phyloP scores from a whole-genome alignment of 1,140 invertebrate species.

The Solenopsis invicta region DNA sequence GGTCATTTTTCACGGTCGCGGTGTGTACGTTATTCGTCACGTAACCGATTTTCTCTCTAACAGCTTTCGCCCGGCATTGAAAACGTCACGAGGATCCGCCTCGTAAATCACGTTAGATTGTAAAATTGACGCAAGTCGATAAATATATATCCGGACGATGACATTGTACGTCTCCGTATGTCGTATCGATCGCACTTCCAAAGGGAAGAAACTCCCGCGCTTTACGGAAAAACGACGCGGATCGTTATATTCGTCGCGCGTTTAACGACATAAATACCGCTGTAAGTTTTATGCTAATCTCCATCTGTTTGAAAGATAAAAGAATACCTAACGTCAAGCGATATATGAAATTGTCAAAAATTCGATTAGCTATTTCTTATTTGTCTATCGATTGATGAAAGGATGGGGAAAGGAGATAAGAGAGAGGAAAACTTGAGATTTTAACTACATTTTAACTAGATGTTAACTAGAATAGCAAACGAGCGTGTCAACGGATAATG shows the following conservation, averaged over 20 bases:
- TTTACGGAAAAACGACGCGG: not conserved
- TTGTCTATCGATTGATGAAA: slow-evolving; percentile 9
- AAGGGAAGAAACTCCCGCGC: not conserved
- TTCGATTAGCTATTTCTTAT: not conserved
- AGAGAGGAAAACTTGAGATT: slow-evolving; percentile 52
- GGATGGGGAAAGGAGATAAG: slow-evolving; percentile 30
- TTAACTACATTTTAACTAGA: slow-evolving; percentile 65
- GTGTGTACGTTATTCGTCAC: slow-evolving; percentile 49
- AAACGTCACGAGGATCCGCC: slow-evolving; percentile 49
- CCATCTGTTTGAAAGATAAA: not conserved
- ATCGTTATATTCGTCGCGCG: slow-evolving; percentile 2
- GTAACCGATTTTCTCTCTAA: slow-evolving; percentile 57
- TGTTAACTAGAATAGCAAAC: slow-evolving; percentile 73
- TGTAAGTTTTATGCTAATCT: slow-evolving; percentile 3
- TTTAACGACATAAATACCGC: not conserved
- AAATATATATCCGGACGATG: slow-evolving; percentile 50
- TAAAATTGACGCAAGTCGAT: slow-evolving; percentile 59
- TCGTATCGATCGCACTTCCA: slow-evolving; percentile 31
- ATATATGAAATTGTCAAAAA: not conserved
- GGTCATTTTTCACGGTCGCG: slow-evolving; percentile 54
- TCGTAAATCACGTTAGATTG: slow-evolving; percentile 63
- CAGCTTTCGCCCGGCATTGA: slow-evolving; percentile 49
- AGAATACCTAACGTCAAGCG: not conserved
- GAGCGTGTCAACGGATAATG: slow-evolving; percentile 82
- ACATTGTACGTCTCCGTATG: slow-evolving; percentile 49